Evolutionary conservation across 2,797 vertebrate species (phyloP).

Genomic region (Cyclopterus lumpus): DNA sequence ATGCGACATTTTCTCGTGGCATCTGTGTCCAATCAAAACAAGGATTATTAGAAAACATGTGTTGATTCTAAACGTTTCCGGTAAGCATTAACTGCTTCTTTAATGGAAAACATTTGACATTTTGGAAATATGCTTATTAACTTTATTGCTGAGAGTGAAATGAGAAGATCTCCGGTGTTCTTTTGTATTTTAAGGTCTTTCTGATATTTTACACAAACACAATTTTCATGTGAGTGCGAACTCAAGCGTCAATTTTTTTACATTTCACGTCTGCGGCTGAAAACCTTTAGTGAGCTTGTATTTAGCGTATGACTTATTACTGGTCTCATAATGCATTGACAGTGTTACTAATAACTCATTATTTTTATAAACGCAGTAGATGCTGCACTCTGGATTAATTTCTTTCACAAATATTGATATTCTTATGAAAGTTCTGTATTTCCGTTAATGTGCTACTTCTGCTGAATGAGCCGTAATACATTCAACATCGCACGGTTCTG

Average conservation of each 20-base stretch:
- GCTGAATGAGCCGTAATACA: not conserved
- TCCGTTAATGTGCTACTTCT: not conserved
- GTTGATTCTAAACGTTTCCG: not conserved
- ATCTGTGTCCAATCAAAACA: not conserved
- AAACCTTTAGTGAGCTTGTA: not conserved
- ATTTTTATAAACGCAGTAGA: not conserved
- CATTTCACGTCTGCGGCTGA: not conserved
- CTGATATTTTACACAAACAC: not conserved
- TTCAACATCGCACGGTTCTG: constrained; percentile 7
- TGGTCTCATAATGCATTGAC: not conserved
- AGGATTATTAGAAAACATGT: not conserved
- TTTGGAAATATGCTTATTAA: not conserved
- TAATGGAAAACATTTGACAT: not conserved
- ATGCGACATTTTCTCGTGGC: not conserved
- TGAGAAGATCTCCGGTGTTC: not conserved
- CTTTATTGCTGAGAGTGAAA: not conserved
- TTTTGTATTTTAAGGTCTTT: not conserved
- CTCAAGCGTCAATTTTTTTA: constrained; percentile 1
- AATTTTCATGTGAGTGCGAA: not conserved
- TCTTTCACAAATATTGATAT: not conserved
- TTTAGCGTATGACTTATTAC: not conserved
- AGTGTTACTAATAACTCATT: not conserved
- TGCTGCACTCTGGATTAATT: not conserved
- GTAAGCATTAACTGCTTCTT: not conserved
- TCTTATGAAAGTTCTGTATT: not conserved